phyloP scores from a whole-genome alignment of 2,888 invertebrate genomes.

The Troilus luridus region DNA sequence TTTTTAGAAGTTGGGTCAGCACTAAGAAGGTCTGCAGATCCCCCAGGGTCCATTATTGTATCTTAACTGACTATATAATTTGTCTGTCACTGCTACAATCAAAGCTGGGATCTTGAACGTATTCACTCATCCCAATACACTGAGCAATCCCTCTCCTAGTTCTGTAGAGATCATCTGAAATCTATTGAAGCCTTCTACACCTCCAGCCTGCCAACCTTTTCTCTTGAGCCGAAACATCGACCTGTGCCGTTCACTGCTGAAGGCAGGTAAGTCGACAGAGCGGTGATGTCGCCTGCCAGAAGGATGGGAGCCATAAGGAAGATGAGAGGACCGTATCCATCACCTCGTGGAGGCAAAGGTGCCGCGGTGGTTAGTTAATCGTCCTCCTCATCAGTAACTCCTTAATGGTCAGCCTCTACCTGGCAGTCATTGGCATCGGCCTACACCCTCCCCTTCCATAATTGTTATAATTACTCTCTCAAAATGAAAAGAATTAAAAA shows the following conservation, averaged over 20 bases:
- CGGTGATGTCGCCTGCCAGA: neutral
- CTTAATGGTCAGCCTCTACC: neutral
- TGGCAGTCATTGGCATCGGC: neutral
- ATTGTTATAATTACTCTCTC: slow-evolving; percentile 38
- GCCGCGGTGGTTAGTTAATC: slow-evolving; percentile 8
- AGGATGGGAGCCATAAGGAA: neutral
- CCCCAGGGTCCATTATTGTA: too few relatives aligned
- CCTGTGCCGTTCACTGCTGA: neutral
- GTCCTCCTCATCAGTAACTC: neutral
- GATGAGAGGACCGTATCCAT: slow-evolving; percentile 29
- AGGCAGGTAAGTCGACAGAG: neutral
- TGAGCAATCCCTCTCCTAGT: too few relatives aligned
- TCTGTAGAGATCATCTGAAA: too few relatives aligned
- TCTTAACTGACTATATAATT: too few relatives aligned
- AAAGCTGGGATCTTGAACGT: too few relatives aligned
- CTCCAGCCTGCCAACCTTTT: neutral
- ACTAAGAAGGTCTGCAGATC: too few relatives aligned
- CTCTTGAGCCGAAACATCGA: neutral
- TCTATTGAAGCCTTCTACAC: too few relatives aligned
- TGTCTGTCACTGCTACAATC: too few relatives aligned
- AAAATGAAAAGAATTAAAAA: slow-evolving; percentile 39
- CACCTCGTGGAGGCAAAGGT: neutral
- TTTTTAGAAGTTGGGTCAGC: too few relatives aligned
- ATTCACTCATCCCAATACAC: too few relatives aligned
- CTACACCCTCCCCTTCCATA: neutral